Percentiles rank a stretch among this genome's conserved stretches.
Evolutionary conservation across 2,797 vertebrate genomes (phyloP).

Genomic region (Tamandua tetradactyla): DNA sequence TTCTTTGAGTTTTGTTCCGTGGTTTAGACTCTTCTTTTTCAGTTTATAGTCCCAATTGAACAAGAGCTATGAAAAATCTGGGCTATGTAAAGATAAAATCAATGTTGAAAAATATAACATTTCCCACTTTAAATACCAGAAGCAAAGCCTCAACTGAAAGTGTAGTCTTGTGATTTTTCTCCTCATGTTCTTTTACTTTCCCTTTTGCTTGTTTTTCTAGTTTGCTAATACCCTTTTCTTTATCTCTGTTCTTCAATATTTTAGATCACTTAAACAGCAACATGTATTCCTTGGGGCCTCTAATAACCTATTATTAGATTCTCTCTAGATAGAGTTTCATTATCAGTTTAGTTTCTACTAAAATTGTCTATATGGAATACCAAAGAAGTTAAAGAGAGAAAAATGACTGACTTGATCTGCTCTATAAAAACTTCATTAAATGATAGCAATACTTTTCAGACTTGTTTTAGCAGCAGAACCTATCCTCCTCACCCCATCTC

Average conservation of each 20-base stretch:
- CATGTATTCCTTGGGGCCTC: neutral
- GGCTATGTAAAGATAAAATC: conserved; percentile 58
- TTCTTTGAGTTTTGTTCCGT: conserved; percentile 38
- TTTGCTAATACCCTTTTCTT: neutral
- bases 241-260: neutral
- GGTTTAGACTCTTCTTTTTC: conserved; percentile 15
- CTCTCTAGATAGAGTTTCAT: neutral
- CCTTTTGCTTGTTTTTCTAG: neutral
- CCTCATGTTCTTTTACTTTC: neutral
- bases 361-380: neutral
- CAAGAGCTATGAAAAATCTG: conserved; percentile 56
- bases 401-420: neutral
- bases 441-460: neutral
- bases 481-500: neutral
- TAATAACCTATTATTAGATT: too few species aligned
- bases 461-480: neutral
- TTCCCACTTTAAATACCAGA: conserved; percentile 55
- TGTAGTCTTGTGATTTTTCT: neutral
- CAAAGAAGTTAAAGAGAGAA: conserved; percentile 41
- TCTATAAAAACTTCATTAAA: conserved; percentile 23
- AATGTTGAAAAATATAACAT: conserved; percentile 58
- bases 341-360: neutral
- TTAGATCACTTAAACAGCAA: neutral
- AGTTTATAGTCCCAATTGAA: conserved; percentile 34
- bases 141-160: conserved; percentile 44